phyloP scores from a whole-genome alignment of 2,797 vertebrate genomes.

The Megaceryle alcyon region DNA sequence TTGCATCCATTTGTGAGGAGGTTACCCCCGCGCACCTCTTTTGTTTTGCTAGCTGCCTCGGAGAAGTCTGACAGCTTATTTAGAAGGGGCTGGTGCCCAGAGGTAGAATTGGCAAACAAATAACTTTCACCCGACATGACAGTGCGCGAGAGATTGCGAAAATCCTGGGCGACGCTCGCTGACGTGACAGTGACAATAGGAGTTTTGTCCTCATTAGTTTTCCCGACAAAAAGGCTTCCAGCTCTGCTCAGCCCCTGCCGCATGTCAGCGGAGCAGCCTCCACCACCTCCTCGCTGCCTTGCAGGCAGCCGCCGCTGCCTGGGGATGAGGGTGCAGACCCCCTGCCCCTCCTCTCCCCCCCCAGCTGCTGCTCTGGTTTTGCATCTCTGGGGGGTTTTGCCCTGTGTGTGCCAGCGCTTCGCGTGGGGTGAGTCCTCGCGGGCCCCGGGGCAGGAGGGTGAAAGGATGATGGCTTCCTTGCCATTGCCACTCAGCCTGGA shows the following conservation, averaged over 20 bases:
- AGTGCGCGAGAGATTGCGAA: background rate
- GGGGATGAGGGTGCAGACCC: background rate
- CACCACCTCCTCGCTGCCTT: background rate
- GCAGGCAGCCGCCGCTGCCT: background rate
- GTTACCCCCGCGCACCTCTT: background rate
- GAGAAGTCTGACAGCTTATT: background rate
- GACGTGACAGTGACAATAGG: background rate
- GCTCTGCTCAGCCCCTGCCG: background rate
- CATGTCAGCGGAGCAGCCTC: background rate
- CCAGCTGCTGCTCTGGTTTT: background rate
- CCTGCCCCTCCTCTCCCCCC: background rate
- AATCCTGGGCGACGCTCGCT: background rate
- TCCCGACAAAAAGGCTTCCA: background rate
- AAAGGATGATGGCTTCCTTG: background rate
- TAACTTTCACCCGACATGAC: background rate
- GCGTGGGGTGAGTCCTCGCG: accelerated
- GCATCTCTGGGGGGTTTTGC: background rate
- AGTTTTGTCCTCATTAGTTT: constrained; percentile 8
- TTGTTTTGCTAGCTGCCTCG: background rate
- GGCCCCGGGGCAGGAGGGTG: background rate
- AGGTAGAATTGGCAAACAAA: constrained; percentile 38
- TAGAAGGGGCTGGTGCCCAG: background rate
- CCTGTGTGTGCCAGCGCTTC: accelerated
- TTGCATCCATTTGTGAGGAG: background rate
- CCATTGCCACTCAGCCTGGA: background rate